Evolutionary conservation across 2,888 invertebrate species (phyloP), one percentile per base, ranked within the genome.

Genomic region (Nycteola revayana): DNA sequence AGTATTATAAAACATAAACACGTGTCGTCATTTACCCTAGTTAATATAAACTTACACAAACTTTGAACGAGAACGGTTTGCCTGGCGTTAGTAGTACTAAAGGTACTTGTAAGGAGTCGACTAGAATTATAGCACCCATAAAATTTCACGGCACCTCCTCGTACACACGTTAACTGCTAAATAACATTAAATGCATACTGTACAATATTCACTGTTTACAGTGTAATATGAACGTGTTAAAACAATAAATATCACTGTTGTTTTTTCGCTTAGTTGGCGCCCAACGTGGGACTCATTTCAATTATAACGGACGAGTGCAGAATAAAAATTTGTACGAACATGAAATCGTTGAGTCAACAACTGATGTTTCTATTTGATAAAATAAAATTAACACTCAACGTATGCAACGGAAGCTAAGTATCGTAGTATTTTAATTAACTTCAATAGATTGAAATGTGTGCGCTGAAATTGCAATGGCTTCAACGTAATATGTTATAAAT

Each of bases 231-330:
- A 36, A 44, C 34, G 37, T 32, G 44, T 32, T 28, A 32, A 47
- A 49, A 46, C 46, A 54, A 50, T 57, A 48, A 51, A 47, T 25
- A 42, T 36, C 45, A 5, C 14, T 50, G 48, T 42, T 47, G 42
- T 42, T 46, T 48, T 46, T 47, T 17, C 25, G 29, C 36, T 49
- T 43, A 55, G 41, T 57, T 63, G 67, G 60, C 60, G 61, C 64
- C 60, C 61, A 54, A 56, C 60, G 43, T 52, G 69, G 59, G 57
- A 49, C 52, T 37, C 42, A 28, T 50, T 57, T 53, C 45, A 45
- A 62, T 45, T 46, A 36, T 48, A 55, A 47, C 34, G 28, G 30
- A 21, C 32, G 29, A 42, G 28, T 11, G 17, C 25, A 37, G 35
- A 36, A 28, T 28, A 38, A 28, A 27, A 42, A 31, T 38, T 37